A percentile compares a stretch with the other conserved stretches of the same genome.
Evolutionary conservation across 2,888 invertebrate genomes (phyloP).

Genomic region (Anodontia alba): DNA sequence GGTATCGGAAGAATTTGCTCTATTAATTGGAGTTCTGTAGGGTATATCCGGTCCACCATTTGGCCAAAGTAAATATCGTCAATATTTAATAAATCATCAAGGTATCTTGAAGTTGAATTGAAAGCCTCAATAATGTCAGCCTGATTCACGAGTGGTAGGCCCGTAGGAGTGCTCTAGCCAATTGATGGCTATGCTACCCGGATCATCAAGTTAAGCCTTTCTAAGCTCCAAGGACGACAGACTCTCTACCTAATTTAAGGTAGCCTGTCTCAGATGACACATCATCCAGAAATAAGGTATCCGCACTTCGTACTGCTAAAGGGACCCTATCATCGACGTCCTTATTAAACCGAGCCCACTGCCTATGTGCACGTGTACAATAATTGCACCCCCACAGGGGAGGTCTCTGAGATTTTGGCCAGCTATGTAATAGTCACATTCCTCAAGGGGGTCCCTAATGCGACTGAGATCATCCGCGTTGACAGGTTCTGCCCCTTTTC

Average conservation of each 20-base stretch:
- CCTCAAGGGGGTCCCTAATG: neutral
- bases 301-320: too few species aligned
- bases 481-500: conserved; percentile 29
- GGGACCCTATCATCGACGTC: too few species aligned
- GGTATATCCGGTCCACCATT: too few species aligned
- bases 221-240: neutral
- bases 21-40: too few species aligned
- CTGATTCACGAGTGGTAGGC: neutral
- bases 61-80: too few species aligned
- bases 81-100: too few species aligned
- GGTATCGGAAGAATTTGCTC: too few species aligned
- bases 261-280: neutral
- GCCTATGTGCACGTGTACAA: too few species aligned
- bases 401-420: neutral
- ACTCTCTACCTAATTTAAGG: neutral
- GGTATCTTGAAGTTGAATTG: too few species aligned
- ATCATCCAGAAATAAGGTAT: too few species aligned
- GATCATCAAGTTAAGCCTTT: neutral
- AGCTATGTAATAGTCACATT: neutral
- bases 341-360: too few species aligned
- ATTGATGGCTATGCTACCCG: neutral
- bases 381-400: conserved; percentile 37
- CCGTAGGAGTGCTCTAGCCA: neutral
- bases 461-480: conserved; percentile 51
- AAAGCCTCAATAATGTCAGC: too few species aligned